A percentile compares a stretch with the other conserved stretches of the same genome.
These are phyloP conservation scores for Penelope pileata DNA, from an alignment of 2,113 vertebrate genomes.

Conservation along the genomic window DNA sequence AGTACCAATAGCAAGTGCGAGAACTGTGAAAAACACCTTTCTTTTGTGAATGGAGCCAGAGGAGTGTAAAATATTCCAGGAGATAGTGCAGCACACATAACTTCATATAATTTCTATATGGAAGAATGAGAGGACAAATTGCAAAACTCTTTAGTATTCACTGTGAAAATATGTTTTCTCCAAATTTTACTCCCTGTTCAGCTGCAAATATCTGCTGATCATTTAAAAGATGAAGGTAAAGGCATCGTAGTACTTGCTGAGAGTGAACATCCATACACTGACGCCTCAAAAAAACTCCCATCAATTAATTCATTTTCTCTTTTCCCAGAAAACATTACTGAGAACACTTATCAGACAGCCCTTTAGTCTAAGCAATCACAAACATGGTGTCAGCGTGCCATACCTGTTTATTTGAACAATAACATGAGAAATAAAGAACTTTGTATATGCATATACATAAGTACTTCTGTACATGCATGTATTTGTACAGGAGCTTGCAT, in stretches of 20 bases:
- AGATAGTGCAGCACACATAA: fast-evolving
- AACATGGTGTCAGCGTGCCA: neutral
- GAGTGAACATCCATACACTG: neutral
- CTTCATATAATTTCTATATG: neutral
- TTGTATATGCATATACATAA: neutral
- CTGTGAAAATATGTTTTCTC: neutral
- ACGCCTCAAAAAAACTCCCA: neutral
- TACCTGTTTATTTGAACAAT: neutral
- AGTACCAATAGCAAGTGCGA: neutral
- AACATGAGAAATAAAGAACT: neutral
- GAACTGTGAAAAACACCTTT: neutral
- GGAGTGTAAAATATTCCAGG: neutral
- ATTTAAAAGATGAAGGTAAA: neutral
- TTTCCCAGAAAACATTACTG: neutral
- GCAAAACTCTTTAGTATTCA: neutral
- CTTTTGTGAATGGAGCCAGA: neutral
- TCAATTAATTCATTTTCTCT: neutral
- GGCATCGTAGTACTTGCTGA: neutral
- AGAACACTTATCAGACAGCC: neutral
- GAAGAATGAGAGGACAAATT: neutral
- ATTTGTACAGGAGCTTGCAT: neutral
- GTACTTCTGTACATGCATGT: neutral
- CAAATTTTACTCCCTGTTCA: neutral
- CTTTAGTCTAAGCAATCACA: neutral
- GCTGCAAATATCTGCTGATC: neutral